Evolutionary conservation across 1,140 invertebrate genomes (phyloP), one percentile per base, ranked within the genome.

Genomic region (Trachelipus rathkii): DNA sequence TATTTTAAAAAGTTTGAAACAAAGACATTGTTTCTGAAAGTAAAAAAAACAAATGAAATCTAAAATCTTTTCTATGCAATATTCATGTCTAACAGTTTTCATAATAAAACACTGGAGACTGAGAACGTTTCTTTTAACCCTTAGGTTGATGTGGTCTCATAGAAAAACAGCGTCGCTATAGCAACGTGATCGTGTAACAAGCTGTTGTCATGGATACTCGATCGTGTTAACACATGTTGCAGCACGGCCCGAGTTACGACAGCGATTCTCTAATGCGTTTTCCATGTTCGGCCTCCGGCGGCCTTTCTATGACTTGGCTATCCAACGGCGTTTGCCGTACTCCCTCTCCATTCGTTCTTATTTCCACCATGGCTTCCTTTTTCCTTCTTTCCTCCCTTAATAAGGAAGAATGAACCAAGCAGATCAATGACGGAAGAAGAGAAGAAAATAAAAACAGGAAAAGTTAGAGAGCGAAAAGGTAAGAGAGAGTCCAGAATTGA

Each of bases 171-270:
- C 11, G 50, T 60, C 8, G 50, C 50, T 60, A 60, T 60, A 19
- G 50, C 50, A 60, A 60, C 50, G 11, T 15, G 50, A 60, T 60
- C 50, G 50, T 60, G 50, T 60, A 60, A 60, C 50, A 60, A 60
- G 50, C 50, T 60, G 50, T 60, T 60, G 50, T 60, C 50, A 60
- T 60, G 50, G 50, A 60, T 60, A 60, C 50, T 60, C 50, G 50
- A 60, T 60, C 50, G 50, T 60, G 50, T 60, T 60, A 60, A 60
- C 50, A 60, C 50, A 60, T 60, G 50, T 60, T 60, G 50, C 50
- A 60, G 50, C 50, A 60, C 50, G 50, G 50, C 50, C 50, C 50
- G 50, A 60, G 50, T 60, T 60, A 60, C 50, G 50, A 60, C 50
- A 60, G 11, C 50, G 50, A 60, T 60, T 60, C 50, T 60, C 50